These are phyloP conservation scores for Agrotis exclamationis DNA, from an alignment of 2,888 invertebrate species.

Conservation along the genomic window DNA sequence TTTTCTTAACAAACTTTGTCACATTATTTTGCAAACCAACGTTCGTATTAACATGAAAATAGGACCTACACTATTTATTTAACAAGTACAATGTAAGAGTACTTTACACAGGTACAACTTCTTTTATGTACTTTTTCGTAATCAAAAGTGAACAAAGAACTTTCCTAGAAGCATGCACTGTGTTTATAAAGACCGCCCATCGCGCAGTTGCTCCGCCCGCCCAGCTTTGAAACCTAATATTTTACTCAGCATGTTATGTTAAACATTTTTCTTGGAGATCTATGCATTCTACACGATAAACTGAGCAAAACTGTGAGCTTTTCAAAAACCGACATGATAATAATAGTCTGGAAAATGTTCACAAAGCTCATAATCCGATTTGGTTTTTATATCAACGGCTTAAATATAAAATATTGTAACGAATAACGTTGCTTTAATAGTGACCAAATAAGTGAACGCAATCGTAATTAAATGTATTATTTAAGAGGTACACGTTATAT, in stretches of 20 bases:
- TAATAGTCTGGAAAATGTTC: conserved; percentile 20
- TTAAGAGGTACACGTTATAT: conserved; percentile 41
- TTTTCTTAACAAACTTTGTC: not conserved
- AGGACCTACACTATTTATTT: conserved; percentile 8
- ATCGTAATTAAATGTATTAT: conserved; percentile 49
- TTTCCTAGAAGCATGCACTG: conserved; percentile 54
- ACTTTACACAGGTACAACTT: conserved; percentile 17
- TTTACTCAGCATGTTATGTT: conserved; percentile 69
- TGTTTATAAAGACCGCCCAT: conserved; percentile 65
- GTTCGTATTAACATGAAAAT: not conserved
- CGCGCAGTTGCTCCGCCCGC: conserved; percentile 67
- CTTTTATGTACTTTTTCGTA: conserved; percentile 53
- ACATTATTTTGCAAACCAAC: conserved; percentile 4
- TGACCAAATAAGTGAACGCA: conserved; percentile 40
- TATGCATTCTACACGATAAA: conserved; percentile 48
- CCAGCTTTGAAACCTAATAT: conserved; percentile 77
- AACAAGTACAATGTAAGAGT: conserved; percentile 8
- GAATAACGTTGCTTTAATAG: conserved; percentile 8
- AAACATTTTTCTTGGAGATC: conserved; percentile 61
- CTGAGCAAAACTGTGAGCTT: conserved; percentile 30
- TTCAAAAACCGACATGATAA: conserved; percentile 20
- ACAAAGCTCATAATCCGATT: not conserved
- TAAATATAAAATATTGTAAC: conserved; percentile 41
- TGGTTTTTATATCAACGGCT: conserved; percentile 12
- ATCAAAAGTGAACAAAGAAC: conserved; percentile 62